Evolutionary conservation across 1,140 invertebrate genomes (phyloP), one percentile per base, ranked within the genome.

Genomic region (Heliconius melpomene): DNA sequence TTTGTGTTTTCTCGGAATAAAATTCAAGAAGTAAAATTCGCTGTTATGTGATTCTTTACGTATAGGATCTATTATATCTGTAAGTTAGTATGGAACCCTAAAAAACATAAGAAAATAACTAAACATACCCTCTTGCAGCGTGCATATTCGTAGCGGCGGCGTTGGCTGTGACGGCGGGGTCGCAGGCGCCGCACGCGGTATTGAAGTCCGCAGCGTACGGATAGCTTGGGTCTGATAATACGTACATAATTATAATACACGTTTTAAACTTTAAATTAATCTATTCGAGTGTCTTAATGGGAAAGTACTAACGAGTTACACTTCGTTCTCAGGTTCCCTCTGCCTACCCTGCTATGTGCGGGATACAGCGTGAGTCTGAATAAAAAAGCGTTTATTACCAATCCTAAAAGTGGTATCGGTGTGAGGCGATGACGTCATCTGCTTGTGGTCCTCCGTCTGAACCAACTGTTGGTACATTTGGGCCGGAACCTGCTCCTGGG

Each of bases 381-480:
- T 16, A 46, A 40, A 46, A 46, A 16, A 46, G 40, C 5, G 16
- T 46, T 46, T 16, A 46, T 79, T 72, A 91, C 89, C 90, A 73
- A 91, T 93, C 54, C 91, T 82, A 80, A 93, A 91, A 3, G 88
- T 88, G 26, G 74, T 88, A 1, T 90, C 89, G 54, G 75, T 74
- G 74, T 87, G 89, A 0, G 88, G 87, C 2, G 88, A 85, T 0
- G 86, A 60, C 18, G 88, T 72, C 50, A 88, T 16, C 9, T 87
- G 85, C 52, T 91, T 91, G 7, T 84, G 86, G 23, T 89, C 90
- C 32, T 90, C 88, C 2, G 79, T 54, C 26, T 78, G 85, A 29
- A 88, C 46, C 32, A 88, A 36, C 9, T 78, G 86, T 40, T 87
- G 88, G 80, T 90, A 92, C 38, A 92, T 70, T 16, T 52, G 54